These are phyloP conservation scores for Urechis unicinctus DNA, from an alignment of 2,888 invertebrate species.

Conservation along the genomic window DNA sequence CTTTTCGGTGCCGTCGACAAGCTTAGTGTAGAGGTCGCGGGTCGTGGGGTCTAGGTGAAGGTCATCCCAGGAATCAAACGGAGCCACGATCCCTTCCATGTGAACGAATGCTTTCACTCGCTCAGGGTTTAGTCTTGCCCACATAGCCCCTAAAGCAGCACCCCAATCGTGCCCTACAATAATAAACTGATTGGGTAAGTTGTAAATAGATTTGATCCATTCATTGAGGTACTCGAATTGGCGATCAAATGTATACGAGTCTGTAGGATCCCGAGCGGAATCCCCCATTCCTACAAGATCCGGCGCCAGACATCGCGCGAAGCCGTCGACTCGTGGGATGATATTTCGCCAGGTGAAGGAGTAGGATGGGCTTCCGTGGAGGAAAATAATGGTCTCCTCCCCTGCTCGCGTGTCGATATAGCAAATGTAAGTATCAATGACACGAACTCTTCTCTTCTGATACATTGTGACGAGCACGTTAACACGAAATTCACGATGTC, in stretches of 20 bases:
- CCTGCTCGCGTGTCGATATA: slow-evolving; percentile 6
- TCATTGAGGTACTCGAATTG: slow-evolving; percentile 2
- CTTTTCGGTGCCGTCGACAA: not conserved
- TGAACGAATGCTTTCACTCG: not conserved
- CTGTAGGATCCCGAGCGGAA: not conserved
- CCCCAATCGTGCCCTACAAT: not conserved
- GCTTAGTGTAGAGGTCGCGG: not conserved
- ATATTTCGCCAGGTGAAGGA: slow-evolving; percentile 1
- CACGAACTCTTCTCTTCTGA: not conserved
- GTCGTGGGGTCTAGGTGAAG: not conserved
- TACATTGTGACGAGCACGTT: not conserved
- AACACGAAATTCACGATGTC: too few relatives aligned
- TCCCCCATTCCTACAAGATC: slow-evolving; percentile 2
- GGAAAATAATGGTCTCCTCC: slow-evolving; percentile 2
- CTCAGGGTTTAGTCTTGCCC: not conserved
- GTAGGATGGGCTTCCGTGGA: slow-evolving; percentile 4
- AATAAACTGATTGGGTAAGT: not conserved
- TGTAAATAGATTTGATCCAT: not conserved
- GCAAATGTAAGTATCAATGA: slow-evolving; percentile 6
- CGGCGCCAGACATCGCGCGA: slow-evolving; percentile 4
- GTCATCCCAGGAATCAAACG: not conserved
- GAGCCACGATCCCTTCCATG: not conserved
- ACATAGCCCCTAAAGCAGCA: not conserved
- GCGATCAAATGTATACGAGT: not conserved
- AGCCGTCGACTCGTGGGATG: slow-evolving; percentile 2